Conservation (phyloP, 2,113 vertebrate genomes). For the Brachyhypopomus occidentalis region DNA sequence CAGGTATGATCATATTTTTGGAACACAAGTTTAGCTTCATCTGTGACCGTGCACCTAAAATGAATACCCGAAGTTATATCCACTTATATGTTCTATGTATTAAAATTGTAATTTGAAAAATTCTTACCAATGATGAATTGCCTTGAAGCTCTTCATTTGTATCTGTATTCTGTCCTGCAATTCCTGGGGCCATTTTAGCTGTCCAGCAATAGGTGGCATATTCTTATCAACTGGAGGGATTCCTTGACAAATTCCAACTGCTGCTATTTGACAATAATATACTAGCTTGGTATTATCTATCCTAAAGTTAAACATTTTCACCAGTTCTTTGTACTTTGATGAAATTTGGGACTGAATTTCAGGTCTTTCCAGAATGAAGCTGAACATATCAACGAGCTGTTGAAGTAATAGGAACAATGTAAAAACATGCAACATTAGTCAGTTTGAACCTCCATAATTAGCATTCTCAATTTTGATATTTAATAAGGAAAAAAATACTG, state of each 20-base stretch:
- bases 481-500: no score
- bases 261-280: slow-evolving; percentile 59
- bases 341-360: slow-evolving; percentile 66
- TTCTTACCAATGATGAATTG: slow-evolving; percentile 73
- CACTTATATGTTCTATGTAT: no score
- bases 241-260: fast-evolving
- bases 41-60: slow-evolving; percentile 55
- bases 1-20: slow-evolving; percentile 66
- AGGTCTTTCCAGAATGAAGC: slow-evolving; percentile 71
- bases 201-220: slow-evolving; percentile 70
- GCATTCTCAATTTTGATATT: not conserved
- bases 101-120: not conserved
- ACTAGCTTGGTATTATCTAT: slow-evolving; percentile 70
- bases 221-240: slow-evolving; percentile 66
- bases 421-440: not conserved
- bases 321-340: slow-evolving; percentile 64
- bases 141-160: slow-evolving; percentile 57
- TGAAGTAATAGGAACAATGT: not conserved
- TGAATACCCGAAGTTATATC: not conserved
- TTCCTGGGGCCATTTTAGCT: slow-evolving; percentile 77
- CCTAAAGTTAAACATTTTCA: slow-evolving; percentile 69
- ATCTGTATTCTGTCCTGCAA: slow-evolving; percentile 73
- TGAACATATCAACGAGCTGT: slow-evolving; percentile 80
- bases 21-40: slow-evolving; percentile 61
- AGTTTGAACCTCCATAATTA: not conserved